Evolutionary conservation across 2,888 invertebrate species (phyloP).

Genomic region (Hyles lineata): DNA sequence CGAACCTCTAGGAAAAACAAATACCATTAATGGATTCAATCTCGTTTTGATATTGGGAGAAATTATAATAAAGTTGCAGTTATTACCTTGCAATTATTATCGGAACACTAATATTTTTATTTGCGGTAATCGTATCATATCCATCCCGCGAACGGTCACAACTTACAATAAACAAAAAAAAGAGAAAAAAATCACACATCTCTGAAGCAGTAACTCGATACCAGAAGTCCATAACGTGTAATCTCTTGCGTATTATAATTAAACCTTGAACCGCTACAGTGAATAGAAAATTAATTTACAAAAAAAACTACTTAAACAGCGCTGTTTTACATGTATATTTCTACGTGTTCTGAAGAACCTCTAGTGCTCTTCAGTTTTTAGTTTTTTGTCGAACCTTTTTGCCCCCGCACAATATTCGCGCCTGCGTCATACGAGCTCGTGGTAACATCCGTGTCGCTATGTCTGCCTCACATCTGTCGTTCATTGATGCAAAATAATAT

Average conservation of each 20-base stretch:
- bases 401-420: slow-evolving; percentile 19
- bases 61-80: no score
- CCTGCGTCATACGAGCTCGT: slow-evolving; percentile 38
- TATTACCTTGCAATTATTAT: no score
- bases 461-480: slow-evolving; percentile 38
- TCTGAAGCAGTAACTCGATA: not conserved
- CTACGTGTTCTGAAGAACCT: no score
- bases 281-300: not conserved
- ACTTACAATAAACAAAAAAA: no score
- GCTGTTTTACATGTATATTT: not conserved
- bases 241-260: not conserved
- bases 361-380: slow-evolving; percentile 6
- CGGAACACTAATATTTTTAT: no score
- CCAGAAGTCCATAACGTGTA: not conserved
- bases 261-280: not conserved
- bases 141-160: no score
- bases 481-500: slow-evolving; percentile 30
- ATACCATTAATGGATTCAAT: no score
- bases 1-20: no score
- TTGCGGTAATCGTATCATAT: no score
- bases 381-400: slow-evolving; percentile 15
- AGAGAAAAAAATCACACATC: not conserved
- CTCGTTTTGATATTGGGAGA: no score
- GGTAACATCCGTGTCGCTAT: slow-evolving; percentile 40
- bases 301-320: not conserved